Conservation (phyloP, 2,888 invertebrate species). For the Linnaemya vulpina region DNA sequence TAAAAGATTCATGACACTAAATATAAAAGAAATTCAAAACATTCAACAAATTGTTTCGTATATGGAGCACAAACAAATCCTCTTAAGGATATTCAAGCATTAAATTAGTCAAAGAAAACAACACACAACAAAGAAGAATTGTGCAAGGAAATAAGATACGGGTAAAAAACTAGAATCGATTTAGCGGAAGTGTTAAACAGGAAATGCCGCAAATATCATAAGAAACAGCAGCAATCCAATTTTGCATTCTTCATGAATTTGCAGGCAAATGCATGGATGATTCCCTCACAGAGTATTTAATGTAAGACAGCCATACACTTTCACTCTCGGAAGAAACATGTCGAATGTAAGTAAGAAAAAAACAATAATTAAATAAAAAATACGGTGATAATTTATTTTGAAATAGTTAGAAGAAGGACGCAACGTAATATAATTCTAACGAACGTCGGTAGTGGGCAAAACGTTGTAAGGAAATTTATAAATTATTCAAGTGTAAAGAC, state of each 20-base stretch:
- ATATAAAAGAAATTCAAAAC: slow-evolving; percentile 26
- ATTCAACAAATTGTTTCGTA: slow-evolving; percentile 46
- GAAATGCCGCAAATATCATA: slow-evolving; percentile 43
- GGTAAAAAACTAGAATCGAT: slow-evolving; percentile 29
- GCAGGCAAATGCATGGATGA: background rate
- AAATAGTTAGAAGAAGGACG: background rate
- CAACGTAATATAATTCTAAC: background rate
- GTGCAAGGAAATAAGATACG: background rate
- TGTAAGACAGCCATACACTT: slow-evolving; percentile 21
- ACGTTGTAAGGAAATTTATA: background rate
- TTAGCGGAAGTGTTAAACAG: slow-evolving; percentile 62
- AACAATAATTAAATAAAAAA: slow-evolving; percentile 16
- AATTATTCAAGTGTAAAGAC: background rate
- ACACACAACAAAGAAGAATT: background rate
- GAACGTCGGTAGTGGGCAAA: background rate
- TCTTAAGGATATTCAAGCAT: slow-evolving; percentile 57
- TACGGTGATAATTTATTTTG: slow-evolving; percentile 40
- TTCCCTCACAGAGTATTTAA: slow-evolving; percentile 31
- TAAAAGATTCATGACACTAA: background rate
- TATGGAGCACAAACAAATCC: slow-evolving; percentile 51
- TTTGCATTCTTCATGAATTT: slow-evolving; percentile 1
- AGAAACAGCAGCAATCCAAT: slow-evolving; percentile 6
- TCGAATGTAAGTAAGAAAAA: slow-evolving; percentile 78
- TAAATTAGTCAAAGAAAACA: slow-evolving; percentile 49
- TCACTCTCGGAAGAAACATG: slow-evolving; percentile 74